Base-by-base conservation (phyloP, 2,888 invertebrate genomes). In the Amphiduros pacificus region DNA sequence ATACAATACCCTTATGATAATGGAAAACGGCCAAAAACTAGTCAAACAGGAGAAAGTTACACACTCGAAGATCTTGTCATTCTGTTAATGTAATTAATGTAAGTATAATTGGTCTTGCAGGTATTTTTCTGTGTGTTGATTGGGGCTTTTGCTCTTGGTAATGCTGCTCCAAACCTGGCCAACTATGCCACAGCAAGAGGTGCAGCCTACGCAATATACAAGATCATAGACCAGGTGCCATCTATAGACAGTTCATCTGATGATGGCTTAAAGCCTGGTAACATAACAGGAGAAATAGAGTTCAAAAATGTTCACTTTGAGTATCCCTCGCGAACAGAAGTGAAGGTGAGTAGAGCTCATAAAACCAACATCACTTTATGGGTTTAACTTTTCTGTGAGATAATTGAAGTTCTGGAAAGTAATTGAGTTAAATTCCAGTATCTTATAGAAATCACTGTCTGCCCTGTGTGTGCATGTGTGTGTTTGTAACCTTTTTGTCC, bases 261-360 rank as follows among this genome's bases (percentile, higher is more conserved):
- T 0, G 84, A 85, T 0, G 93, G 93, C 0, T 73, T 80, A 1
- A 87, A 79, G 55, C 89, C 89, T 0, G 75, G 83, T 0, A 77
- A 84, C 1, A 77, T 83, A 0, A 71, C 70, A 14, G 93, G 93
- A 0, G 86, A 88, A 51, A 86, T 93, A 55, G 86, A 87, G 66
- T 87, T 93, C 62, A 84, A 85, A 48, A 84, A 89, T 67, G 87
- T 93, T 0, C 83, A 85, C 70, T 93, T 93, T 75, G 85, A 85
- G 61, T 93, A 93, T 77, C 93, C 93, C 0, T 88, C 91, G 0
- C 83, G 93, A 50, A 84, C 86, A 11, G 89, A 91, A 74, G 88
- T 91, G 3, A 86, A 88, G 73, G 90, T 92, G 62, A 52, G 57
- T 29, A 24, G 4, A 24, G n/a, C n/a, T n/a, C n/a, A n/a, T n/a